phyloP scores from a whole-genome alignment of 2,888 invertebrate genomes.

The Cataglyphis albicans region DNA sequence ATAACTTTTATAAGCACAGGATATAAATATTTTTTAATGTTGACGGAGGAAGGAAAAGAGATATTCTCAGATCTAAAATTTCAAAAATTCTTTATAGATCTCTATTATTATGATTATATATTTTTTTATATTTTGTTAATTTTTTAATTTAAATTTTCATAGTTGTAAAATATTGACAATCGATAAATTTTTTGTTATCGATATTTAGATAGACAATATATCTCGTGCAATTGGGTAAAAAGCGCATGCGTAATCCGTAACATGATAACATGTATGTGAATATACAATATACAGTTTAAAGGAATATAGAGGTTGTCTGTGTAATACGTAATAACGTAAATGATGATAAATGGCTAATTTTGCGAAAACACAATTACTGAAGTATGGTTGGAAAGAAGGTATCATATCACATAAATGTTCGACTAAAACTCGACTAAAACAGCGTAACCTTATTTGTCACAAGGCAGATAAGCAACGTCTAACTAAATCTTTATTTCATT shows the following conservation, averaged over 20 bases:
- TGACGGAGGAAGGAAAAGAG: not conserved
- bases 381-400: slow-evolving; percentile 93
- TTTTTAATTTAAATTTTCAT: not conserved
- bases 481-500: not conserved
- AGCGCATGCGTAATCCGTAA: too few species aligned
- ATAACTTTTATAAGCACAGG: not conserved
- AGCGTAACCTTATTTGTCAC: not conserved
- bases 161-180: not conserved
- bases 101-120: not conserved
- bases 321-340: not conserved
- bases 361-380: slow-evolving; percentile 90
- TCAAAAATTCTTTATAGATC: not conserved
- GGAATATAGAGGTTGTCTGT: not conserved
- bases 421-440: not conserved
- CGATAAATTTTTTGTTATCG: not conserved
- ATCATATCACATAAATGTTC: slow-evolving; percentile 58
- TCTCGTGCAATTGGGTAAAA: too few species aligned
- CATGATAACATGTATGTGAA: not conserved
- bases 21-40: not conserved
- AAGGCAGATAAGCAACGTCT: not conserved
- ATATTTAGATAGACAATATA: not conserved
- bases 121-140: not conserved
- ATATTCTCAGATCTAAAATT: not conserved
- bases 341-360: slow-evolving; percentile 87
- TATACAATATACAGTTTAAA: not conserved